Evolutionary conservation across 2,797 vertebrate species (phyloP).

Genomic region (Novumbra hubbsi): DNA sequence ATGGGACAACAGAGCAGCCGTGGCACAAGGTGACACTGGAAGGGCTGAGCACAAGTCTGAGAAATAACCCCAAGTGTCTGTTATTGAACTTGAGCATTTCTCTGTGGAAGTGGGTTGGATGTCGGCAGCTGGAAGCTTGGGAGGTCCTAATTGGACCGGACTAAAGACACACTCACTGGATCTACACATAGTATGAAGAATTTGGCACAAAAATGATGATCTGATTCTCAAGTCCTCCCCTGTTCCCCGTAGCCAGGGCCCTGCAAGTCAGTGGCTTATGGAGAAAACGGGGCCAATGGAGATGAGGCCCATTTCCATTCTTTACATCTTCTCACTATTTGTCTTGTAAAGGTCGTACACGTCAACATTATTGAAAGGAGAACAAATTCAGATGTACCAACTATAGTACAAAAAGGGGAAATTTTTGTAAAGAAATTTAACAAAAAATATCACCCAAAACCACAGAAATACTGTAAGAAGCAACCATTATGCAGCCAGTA

Average conservation of each 20-base stretch:
- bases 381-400: constrained; percentile 2
- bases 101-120: background rate
- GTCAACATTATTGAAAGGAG: background rate
- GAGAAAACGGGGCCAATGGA: background rate
- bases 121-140: background rate
- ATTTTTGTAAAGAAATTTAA: background rate
- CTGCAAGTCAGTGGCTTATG: background rate
- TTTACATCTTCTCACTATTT: background rate
- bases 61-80: background rate
- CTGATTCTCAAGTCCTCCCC: background rate
- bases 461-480: background rate
- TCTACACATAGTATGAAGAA: background rate
- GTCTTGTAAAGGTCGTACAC: background rate
- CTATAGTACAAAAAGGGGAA: constrained; percentile 2
- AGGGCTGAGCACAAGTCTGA: constrained; percentile 6
- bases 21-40: background rate
- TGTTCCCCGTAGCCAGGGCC: background rate
- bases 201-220: constrained; percentile 37
- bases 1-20: background rate
- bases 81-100: background rate
- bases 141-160: background rate
- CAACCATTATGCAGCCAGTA: background rate
- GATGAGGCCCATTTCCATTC: constrained; percentile 21
- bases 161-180: constrained; percentile 1
- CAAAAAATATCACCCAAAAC: background rate